Evolutionary conservation across 2,888 invertebrate genomes (phyloP).

Genomic region (Plebejus anna): DNA sequence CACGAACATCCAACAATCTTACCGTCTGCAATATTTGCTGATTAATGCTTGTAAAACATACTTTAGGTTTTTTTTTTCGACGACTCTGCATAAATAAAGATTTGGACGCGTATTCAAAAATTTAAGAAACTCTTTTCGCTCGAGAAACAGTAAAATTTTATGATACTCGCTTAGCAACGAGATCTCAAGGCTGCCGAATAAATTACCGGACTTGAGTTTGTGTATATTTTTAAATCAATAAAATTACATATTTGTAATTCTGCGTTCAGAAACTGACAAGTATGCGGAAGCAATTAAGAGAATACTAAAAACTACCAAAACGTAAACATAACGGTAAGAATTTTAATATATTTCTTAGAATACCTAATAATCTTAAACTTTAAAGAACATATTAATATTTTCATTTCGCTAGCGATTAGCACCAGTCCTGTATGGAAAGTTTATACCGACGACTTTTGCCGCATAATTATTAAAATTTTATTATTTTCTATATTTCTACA

Average conservation of each 20-base stretch:
- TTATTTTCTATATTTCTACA: neutral
- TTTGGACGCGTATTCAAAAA: neutral
- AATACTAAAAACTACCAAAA: slow-evolving; percentile 20
- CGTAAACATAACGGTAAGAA: slow-evolving; percentile 26
- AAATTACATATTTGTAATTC: slow-evolving; percentile 27
- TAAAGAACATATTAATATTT: neutral
- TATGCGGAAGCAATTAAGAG: slow-evolving; percentile 27
- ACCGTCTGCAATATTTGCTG: slow-evolving; percentile 47
- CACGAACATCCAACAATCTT: slow-evolving; percentile 53
- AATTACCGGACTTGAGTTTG: neutral
- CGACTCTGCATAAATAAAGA: slow-evolving; percentile 30
- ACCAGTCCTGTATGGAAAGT: slow-evolving; percentile 3
- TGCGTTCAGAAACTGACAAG: slow-evolving; percentile 23
- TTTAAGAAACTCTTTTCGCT: neutral
- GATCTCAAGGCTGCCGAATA: slow-evolving; percentile 25
- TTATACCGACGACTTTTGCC: neutral
- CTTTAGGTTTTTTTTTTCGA: slow-evolving; percentile 33
- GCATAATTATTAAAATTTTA: neutral
- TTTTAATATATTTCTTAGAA: neutral
- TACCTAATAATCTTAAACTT: neutral
- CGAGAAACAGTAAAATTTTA: neutral
- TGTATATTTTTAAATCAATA: slow-evolving; percentile 23
- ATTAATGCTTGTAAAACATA: slow-evolving; percentile 35
- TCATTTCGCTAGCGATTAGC: neutral
- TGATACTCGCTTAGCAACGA: slow-evolving; percentile 21